These are phyloP conservation scores for Macaca fascicularis DNA, from an alignment of 2,113 vertebrate species.

Conservation along the genomic window T2T-MFA8v1.1 NC_088378.1:159147501-159148000, in stretches of 20 bases:
- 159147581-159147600: not conserved
- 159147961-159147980: not conserved
- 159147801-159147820: constrained; percentile 95
- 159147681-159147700: not conserved
- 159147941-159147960: not conserved
- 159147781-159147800: constrained; percentile 90
- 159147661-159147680: not conserved
- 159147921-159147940: not conserved
- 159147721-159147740: constrained; percentile 89
- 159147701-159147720: constrained; percentile 69
- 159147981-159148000: not conserved
- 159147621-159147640: not conserved
- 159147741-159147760: constrained; percentile 93
- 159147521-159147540: fast-evolving
- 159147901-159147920: not conserved
- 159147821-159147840: constrained; percentile 94
- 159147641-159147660: not conserved
- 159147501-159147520: not conserved
- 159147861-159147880: not conserved
- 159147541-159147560: not conserved
- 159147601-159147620: too few relatives aligned
- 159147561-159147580: not conserved
- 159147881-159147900: not conserved
- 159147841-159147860: not conserved
- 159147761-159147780: constrained; percentile 90